A percentile compares a stretch with the other conserved stretches of the same genome.
Evolutionary conservation across 2,113 vertebrate species (phyloP).

Genomic region (Aspidoscelis tigris): DNA sequence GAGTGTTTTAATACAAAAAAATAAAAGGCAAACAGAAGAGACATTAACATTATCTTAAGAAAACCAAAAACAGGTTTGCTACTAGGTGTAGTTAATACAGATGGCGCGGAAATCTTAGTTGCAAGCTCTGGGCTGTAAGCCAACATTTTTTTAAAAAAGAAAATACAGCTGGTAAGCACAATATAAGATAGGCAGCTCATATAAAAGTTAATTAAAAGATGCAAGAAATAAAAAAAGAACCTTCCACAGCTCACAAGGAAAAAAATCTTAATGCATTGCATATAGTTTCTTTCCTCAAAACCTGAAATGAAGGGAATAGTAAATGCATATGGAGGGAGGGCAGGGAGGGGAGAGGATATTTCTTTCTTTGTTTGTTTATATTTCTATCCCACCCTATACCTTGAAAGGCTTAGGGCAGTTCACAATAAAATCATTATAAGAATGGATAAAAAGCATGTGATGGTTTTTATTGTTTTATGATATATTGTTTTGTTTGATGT

Average conservation of each 20-base stretch:
- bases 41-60: not conserved
- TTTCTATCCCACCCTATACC: no score
- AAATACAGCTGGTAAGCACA: slow-evolving; percentile 23
- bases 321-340: not conserved
- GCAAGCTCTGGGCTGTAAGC: slow-evolving; percentile 7
- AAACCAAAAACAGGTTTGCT: not conserved
- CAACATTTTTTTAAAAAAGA: slow-evolving; percentile 13
- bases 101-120: not conserved
- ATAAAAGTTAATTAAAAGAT: slow-evolving; percentile 19
- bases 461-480: no score
- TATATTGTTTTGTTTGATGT: no score
- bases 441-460: no score
- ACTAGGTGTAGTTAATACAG: slow-evolving; percentile 27
- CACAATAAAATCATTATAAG: no score
- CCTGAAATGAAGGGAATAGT: not conserved
- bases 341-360: not conserved
- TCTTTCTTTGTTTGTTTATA: no score
- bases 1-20: not conserved
- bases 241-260: not conserved
- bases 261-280: not conserved
- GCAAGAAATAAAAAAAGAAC: slow-evolving; percentile 4
- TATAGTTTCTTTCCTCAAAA: not conserved
- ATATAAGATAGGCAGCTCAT: slow-evolving; percentile 16
- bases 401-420: no score
- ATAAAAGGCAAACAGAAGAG: not conserved